Conservation (phyloP, 2,888 invertebrate genomes). For the Schizaphis graminum region DNA sequence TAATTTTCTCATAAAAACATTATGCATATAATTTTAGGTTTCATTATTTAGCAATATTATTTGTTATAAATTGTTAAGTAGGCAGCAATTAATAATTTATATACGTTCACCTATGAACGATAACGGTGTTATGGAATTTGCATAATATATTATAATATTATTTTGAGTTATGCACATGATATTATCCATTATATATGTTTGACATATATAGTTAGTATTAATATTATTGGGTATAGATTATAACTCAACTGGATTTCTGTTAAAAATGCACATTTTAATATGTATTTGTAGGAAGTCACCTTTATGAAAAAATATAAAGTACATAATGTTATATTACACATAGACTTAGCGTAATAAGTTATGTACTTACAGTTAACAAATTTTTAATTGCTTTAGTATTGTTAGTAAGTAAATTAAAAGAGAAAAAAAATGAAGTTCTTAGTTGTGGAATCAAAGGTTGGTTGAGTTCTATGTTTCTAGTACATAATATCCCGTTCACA, state of each 20-base stretch:
- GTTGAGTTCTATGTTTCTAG: not conserved
- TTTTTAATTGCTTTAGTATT: slow-evolving; percentile 11
- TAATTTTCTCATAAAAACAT: not conserved
- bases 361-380: not conserved
- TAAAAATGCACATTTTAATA: not conserved
- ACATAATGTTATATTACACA: not conserved
- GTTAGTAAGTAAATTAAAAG: not conserved
- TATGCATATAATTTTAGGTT: not conserved
- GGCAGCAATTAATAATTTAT: not conserved
- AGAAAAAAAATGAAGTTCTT: not conserved
- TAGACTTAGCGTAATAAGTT: slow-evolving; percentile 5
- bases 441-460: not conserved
- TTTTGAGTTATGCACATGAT: not conserved
- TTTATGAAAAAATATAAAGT: not conserved
- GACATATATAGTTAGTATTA: not conserved
- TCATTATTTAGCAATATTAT: not conserved
- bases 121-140: not conserved
- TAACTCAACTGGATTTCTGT: not conserved
- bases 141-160: not conserved
- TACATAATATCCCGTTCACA: not conserved
- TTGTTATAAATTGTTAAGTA: not conserved
- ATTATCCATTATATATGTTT: not conserved
- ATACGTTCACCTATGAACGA: not conserved
- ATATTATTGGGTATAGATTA: not conserved
- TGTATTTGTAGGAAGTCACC: not conserved